Evolutionary conservation across 1,140 invertebrate genomes (phyloP), one percentile per base, ranked within the genome.

Genomic region (Euborellia annulipes): DNA sequence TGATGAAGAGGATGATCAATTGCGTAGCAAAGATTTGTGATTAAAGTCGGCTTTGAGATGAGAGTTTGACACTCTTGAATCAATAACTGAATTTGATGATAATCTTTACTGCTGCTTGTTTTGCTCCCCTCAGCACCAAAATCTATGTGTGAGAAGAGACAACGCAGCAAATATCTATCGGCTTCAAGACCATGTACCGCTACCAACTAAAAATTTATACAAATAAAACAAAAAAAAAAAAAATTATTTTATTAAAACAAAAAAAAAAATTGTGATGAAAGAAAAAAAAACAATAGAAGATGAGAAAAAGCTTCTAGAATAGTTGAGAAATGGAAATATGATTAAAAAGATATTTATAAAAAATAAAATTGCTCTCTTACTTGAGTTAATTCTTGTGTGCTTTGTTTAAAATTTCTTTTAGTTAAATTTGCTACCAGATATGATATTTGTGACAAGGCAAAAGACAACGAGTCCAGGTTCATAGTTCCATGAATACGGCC

Each of bases 381-480:
- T 70, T 77, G 74, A 62, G 70, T 70, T 63, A 85, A 73, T 68
- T 89, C 85, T 68, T 82, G 78, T 66, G 78, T 77, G 65, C 76
- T 84, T 61, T 82, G 77, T 66, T 85, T 85, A 70, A 82, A 88
- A 72, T 92, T 94, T 75, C 89, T 90, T 78, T 91, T 93, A 67
- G 76, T 87, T 72, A 93, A 79, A 78, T 86, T 91, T 68, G 80
- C 77, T 75, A 94, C 83, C 70, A 91, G 85, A 83, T 85, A 86
- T 83, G 80, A 85, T 73, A 94, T 93, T 82, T 93, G 86, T 76
- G 85, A 86, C 79, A 92, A 82, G 76, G 87, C 86, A 83, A 90
- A 88, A 77, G 85, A 89, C 78, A 89, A 80, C 78, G 88, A 83
- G 77, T 92, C 87, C 77, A 91, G 85, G 85, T 91, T 92, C 89